phyloP scores from a whole-genome alignment of 2,113 vertebrate genomes.

The Triplophysa dalaica region DNA sequence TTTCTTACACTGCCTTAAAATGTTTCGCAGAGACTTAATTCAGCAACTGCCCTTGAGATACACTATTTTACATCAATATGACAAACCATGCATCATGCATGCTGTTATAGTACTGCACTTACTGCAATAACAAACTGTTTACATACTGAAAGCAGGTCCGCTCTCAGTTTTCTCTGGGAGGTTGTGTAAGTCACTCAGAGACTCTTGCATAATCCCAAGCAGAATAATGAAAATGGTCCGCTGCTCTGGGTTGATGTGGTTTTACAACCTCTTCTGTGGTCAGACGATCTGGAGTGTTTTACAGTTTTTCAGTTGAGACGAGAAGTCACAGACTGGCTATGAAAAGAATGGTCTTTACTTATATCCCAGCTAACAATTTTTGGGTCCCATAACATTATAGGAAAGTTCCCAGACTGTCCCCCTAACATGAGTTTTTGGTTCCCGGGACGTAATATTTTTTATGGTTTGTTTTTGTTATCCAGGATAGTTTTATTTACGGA shows the following conservation, averaged over 20 bases:
- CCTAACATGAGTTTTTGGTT: too few relatives aligned
- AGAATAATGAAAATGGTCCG: background rate
- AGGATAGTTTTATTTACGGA: too few relatives aligned
- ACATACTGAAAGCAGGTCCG: background rate
- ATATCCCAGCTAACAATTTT: too few relatives aligned
- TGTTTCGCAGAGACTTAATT: too few relatives aligned
- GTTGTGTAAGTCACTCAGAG: slow-evolving; percentile 43
- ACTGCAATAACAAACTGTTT: background rate
- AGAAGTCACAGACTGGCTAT: background rate
- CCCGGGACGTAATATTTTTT: too few relatives aligned
- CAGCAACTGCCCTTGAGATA: background rate
- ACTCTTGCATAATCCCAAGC: slow-evolving; percentile 26
- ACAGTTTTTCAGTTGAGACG: background rate
- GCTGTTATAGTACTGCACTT: background rate
- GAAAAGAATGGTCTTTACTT: slow-evolving; percentile 2
- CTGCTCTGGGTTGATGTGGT: background rate
- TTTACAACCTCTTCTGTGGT: background rate
- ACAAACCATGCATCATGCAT: background rate
- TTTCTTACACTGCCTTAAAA: too few relatives aligned
- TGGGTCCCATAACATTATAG: too few relatives aligned
- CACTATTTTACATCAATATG: slow-evolving; percentile 18
- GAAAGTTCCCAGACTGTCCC: too few relatives aligned
- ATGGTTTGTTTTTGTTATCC: too few relatives aligned
- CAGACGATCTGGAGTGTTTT: background rate
- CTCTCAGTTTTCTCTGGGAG: slow-evolving; percentile 7